phyloP scores from a whole-genome alignment of 2,797 vertebrate species.

The Megaceryle alcyon region DNA sequence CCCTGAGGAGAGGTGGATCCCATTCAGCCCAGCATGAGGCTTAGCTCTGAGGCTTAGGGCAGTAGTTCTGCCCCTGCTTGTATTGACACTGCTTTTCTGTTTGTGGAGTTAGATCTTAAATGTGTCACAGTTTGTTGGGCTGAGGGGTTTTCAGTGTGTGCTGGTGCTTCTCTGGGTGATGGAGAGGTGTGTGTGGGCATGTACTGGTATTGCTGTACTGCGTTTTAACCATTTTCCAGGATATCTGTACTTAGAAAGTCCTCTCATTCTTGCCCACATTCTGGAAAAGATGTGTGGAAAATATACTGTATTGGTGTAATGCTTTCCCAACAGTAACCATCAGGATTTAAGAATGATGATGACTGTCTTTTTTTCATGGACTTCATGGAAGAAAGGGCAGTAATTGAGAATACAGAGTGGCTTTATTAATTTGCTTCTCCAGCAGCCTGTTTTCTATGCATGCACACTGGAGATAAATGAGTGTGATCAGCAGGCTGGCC shows the following conservation, averaged over 20 bases:
- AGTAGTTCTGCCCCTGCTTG: background rate
- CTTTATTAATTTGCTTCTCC: background rate
- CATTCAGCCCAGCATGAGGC: fast-evolving
- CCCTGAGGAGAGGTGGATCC: background rate
- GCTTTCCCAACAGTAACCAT: background rate
- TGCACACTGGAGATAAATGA: background rate
- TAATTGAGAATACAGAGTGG: background rate
- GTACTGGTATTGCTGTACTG: fast-evolving
- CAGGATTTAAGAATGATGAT: background rate
- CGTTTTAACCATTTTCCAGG: background rate
- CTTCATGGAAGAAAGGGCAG: background rate
- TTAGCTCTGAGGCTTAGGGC: background rate
- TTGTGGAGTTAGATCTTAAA: background rate
- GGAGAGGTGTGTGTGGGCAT: background rate
- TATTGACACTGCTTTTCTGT: fast-evolving
- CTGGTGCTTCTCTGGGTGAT: background rate
- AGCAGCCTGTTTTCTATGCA: background rate
- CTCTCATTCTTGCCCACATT: background rate
- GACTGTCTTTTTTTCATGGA: background rate
- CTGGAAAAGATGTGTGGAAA: background rate
- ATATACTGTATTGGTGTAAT: fast-evolving
- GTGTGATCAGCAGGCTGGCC: background rate
- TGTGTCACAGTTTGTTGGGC: fast-evolving
- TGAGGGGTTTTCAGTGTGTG: background rate
- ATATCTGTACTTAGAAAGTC: background rate